phyloP scores from a whole-genome alignment of 1,140 invertebrate species.

The Drosophila saltans region DNA sequence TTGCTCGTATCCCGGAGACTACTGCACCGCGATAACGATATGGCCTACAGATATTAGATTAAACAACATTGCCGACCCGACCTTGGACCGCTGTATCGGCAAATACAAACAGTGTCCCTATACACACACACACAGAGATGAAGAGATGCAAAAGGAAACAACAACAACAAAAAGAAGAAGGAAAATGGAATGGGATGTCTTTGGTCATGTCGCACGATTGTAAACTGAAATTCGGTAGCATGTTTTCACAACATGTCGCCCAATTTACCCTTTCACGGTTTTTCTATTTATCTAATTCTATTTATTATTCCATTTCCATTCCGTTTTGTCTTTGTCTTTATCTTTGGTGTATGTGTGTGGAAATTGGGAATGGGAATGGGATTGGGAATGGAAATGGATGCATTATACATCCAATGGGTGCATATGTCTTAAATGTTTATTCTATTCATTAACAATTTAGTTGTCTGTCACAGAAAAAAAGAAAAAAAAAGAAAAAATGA shows the following conservation, averaged over 20 bases:
- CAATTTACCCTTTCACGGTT: slow-evolving; percentile 78
- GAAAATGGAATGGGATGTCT: slow-evolving; percentile 13
- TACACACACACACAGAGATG: slow-evolving; percentile 12
- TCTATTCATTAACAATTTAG: slow-evolving; percentile 15
- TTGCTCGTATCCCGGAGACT: slow-evolving; percentile 26
- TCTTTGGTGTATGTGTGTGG: background rate
- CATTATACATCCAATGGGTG: background rate
- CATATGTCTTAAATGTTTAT: slow-evolving; percentile 13
- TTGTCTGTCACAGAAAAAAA: slow-evolving; percentile 25
- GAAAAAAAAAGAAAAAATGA: background rate
- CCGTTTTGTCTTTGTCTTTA: slow-evolving; percentile 10
- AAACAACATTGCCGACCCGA: slow-evolving; percentile 65
- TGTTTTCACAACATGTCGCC: slow-evolving; percentile 79
- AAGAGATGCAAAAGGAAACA: background rate
- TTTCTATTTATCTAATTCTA: slow-evolving; percentile 44
- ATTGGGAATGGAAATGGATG: background rate
- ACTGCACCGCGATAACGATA: slow-evolving; percentile 59
- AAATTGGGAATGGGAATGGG: background rate
- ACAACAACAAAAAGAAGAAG: background rate
- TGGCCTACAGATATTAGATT: slow-evolving; percentile 55
- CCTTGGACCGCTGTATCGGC: slow-evolving; percentile 38
- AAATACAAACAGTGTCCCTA: slow-evolving; percentile 11
- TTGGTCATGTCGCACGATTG: slow-evolving; percentile 67
- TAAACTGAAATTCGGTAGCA: slow-evolving; percentile 77
- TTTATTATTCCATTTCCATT: slow-evolving; percentile 30